Percentiles rank a stretch among this genome's conserved stretches.
phyloP scores from a whole-genome alignment of 1,140 invertebrate species.

The Cotesia glomerata region DNA sequence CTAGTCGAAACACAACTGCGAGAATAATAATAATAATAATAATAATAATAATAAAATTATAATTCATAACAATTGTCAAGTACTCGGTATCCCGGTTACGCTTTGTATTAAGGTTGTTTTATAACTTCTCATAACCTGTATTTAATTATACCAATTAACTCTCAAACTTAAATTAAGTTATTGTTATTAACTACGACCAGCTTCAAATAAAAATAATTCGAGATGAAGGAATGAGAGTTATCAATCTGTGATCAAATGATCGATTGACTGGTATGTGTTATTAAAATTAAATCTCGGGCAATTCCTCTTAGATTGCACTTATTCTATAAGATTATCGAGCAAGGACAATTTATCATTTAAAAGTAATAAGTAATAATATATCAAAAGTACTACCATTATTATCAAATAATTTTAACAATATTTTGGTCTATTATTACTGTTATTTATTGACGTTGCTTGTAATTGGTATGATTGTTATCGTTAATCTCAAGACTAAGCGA shows the following conservation, averaged over 20 bases:
- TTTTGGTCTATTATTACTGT: conserved; percentile 1
- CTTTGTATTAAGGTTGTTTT: conserved; percentile 11
- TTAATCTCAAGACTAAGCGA: conserved; percentile 23
- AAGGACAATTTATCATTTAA: neutral
- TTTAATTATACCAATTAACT: neutral
- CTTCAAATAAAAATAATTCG: neutral
- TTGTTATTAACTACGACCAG: neutral
- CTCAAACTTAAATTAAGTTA: neutral
- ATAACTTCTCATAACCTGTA: neutral
- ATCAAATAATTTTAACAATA: conserved; percentile 3
- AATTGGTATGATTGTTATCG: conserved; percentile 25
- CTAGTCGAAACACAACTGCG: conserved; percentile 18
- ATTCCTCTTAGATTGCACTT: conserved; percentile 12
- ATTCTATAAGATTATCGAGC: conserved; percentile 10
- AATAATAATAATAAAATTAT: neutral
- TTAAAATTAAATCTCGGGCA: neutral
- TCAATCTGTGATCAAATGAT: conserved; percentile 23
- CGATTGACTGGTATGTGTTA: conserved; percentile 8
- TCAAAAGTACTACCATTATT: conserved; percentile 8
- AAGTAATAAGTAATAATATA: neutral
- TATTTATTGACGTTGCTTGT: conserved; percentile 12
- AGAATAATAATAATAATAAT: neutral
- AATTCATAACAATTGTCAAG: neutral
- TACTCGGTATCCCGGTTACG: conserved; percentile 4
- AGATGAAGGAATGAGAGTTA: conserved; percentile 5